Evolutionary conservation across 1,140 invertebrate species (phyloP), one percentile per base, ranked within the genome.

Genomic region (Medauroidea extradentata): DNA sequence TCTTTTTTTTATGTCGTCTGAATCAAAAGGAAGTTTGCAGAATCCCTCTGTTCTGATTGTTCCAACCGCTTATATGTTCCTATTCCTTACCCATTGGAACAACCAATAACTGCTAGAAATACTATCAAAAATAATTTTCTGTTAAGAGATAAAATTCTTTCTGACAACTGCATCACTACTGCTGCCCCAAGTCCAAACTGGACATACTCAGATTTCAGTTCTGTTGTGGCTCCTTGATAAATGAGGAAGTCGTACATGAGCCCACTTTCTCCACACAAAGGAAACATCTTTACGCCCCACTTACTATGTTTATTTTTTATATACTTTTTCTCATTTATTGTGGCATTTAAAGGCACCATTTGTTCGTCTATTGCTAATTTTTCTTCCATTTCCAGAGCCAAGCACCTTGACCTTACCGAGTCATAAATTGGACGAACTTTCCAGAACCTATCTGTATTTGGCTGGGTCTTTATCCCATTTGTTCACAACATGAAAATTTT

Each of bases 51-150:
- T 52, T 53, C 51, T 51, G 13, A 63, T 50, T 11, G 62, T 65
- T 39, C 53, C 53, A 21, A 51, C 41, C 14, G 54, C 57, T 19
- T 55, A 49, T 16, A 65, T 64, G 13, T 55, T 55, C 34, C 19
- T 29, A 14, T 49, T 23, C 49, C 48, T 55, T n/a, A 64, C 24
- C 18, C 29, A n/a, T 14, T 44, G 25, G 5, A 61, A 42, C n/a
- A 65, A 44, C 27, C 27, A 21, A 29, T 61, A 53, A 13, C 49
- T 54, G 11, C 52, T 63, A 44, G 62, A 64, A 51, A 44, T 51
- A 27, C 59, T 65, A 38, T 65, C 63, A 53, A 49, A 53, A 60
- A 60, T 11, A 65, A 14, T 48, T 63, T 60, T 23, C 60, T 53
- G 53, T 65, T 65, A 21, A 43, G 34, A 21, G 53, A 16, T 49